Evolutionary conservation across 1,140 invertebrate species (phyloP).

Genomic region (Apis laboriosa): DNA sequence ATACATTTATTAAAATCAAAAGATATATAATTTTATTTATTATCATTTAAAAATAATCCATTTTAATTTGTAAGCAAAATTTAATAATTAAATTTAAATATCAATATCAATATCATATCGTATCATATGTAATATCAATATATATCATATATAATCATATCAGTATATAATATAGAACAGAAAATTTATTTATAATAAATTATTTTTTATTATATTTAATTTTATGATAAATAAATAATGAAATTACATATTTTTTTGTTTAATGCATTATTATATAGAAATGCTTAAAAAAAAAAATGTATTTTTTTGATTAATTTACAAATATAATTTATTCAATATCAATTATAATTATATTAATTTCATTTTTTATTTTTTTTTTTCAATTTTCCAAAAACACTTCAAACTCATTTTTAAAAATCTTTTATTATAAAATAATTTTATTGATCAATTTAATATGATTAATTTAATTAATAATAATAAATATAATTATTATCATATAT

Average conservation of each 20-base stretch:
- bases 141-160: too few relatives aligned
- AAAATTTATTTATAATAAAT: not conserved
- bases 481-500: too few relatives aligned
- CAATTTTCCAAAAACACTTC: not conserved
- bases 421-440: not conserved
- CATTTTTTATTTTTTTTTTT: too few relatives aligned
- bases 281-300: not conserved
- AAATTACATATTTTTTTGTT: not conserved
- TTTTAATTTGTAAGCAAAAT: conserved; percentile 11
- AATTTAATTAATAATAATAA: not conserved
- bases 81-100: conserved; percentile 7
- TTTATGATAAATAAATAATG: conserved; percentile 6
- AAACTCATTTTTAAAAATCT: not conserved
- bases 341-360: conserved; percentile 14
- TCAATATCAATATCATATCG: too few relatives aligned
- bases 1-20: conserved; percentile 18
- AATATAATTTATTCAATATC: not conserved
- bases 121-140: too few relatives aligned
- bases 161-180: too few relatives aligned
- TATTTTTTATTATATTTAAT: conserved; percentile 8
- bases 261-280: not conserved
- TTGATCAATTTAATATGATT: not conserved
- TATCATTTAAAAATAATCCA: conserved; percentile 9
- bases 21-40: conserved; percentile 29
- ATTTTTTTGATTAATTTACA: not conserved